Base-by-base conservation (phyloP, 2,888 invertebrate genomes). In the Andrena chrysosceles region DNA sequence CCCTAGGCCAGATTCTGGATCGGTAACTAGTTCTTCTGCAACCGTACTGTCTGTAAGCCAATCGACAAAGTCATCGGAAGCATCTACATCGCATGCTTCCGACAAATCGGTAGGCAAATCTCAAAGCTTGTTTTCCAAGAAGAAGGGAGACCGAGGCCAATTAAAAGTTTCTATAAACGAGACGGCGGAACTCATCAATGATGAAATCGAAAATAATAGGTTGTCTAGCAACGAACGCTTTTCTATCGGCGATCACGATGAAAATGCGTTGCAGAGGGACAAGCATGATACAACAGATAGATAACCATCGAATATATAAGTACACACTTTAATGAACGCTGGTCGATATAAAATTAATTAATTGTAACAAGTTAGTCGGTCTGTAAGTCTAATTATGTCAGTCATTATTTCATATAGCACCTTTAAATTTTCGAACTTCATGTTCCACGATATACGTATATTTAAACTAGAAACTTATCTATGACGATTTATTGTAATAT, bases 151-250 rank as follows among this genome's bases (percentile, higher is more conserved):
- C 63, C 90, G 93, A 1, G 91, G 93, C 1, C 90, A 92, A 2
- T 88, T 94, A 8, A 93, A 93, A 59, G 94, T 95, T 60, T 94
- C 94, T 67, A 95, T 94, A 80, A 95, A 95, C 78, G 95, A 95
- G 81, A 94, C 93, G 1, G 94, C 94, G 6, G 91, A 94, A 76
- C 84, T 94, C 7, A 94, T 94, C 76, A 94, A 94, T 68, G 92
- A 94, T 77, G 90, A 91, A 48, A 85, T 86, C 16, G 82, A 86
- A 26, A 83, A 81, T 6, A 60, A 80, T 2, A 70, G 87, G 23
- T 86, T 81, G 52, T 74, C 77, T 6, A 85, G 85, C 35, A 84
- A 89, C 52, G 77, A 74, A 31, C 48, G 63, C 20, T 81, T 48
- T 16, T 81, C 63, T 48, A 82, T 35, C 5, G 71, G 63, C 5